Conservation (phyloP, 1,140 invertebrate species). For the Heliconius melpomene region DNA sequence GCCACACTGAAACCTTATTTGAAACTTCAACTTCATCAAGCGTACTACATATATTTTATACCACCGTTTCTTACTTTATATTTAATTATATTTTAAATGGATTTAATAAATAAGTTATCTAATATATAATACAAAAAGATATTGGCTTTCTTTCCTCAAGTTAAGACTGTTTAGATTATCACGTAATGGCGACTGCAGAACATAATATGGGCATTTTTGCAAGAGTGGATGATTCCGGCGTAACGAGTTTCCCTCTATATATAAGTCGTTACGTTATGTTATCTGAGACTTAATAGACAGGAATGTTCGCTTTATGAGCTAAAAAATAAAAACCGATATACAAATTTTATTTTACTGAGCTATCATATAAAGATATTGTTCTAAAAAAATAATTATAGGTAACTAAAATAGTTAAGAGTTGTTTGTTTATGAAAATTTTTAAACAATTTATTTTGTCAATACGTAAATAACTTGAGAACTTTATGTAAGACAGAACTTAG, state of each 20-base stretch:
- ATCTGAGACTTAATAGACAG: neutral
- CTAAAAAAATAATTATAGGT: no score
- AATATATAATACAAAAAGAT: neutral
- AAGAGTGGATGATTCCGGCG: conserved; percentile 2
- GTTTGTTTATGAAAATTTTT: no score
- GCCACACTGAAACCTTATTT: neutral
- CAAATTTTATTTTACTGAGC: neutral
- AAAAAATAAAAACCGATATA: neutral
- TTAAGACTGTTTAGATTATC: neutral
- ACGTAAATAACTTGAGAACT: no score
- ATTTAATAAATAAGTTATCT: neutral
- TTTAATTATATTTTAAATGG: no score
- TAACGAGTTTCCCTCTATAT: conserved; percentile 9
- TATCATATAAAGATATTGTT: neutral
- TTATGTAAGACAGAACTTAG: no score
- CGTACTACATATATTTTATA: no score
- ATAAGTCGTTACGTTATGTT: conserved; percentile 3
- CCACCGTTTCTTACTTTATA: no score
- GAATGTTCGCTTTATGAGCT: neutral
- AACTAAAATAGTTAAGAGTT: no score
- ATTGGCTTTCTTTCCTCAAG: neutral
- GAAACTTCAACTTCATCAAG: neutral
- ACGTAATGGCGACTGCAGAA: neutral
- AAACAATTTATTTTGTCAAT: no score
- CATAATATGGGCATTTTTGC: conserved; percentile 8